Conservation (phyloP, 2,797 vertebrate species). For the Rhadinocentrus ornatus region DNA sequence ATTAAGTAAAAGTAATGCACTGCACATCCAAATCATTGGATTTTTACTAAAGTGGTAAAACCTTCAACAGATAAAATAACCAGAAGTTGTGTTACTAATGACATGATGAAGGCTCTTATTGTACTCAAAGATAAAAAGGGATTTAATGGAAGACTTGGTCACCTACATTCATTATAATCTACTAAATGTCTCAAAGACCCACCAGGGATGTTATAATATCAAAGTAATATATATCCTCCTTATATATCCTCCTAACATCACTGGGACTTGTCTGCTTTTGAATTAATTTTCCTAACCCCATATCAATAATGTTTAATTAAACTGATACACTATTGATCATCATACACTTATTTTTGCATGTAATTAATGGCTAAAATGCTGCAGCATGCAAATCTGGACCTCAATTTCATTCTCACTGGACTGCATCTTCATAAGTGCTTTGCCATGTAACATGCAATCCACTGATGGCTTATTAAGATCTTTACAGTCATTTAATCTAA, state of each 20-base stretch:
- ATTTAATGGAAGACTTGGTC: slow-evolving; percentile 24
- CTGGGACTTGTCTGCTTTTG: slow-evolving; percentile 41
- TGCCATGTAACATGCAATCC: slow-evolving; percentile 80
- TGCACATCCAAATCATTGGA: slow-evolving; percentile 43
- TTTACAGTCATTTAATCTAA: slow-evolving; percentile 83
- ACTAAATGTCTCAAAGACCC: slow-evolving; percentile 28
- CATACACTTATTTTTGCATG: slow-evolving; percentile 55
- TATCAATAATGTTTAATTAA: slow-evolving; percentile 78
- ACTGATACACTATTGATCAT: slow-evolving; percentile 77
- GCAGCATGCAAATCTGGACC: slow-evolving; percentile 75
- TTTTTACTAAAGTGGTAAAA: slow-evolving; percentile 37
- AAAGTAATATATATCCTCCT: slow-evolving; percentile 35
- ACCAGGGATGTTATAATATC: slow-evolving; percentile 32
- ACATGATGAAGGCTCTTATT: slow-evolving; percentile 31
- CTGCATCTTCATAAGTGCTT: slow-evolving; percentile 79
- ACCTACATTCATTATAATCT: slow-evolving; percentile 37
- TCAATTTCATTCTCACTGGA: slow-evolving; percentile 70
- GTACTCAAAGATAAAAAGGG: slow-evolving; percentile 23
- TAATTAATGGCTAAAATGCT: slow-evolving; percentile 77
- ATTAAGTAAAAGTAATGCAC: slow-evolving; percentile 59
- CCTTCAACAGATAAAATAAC: slow-evolving; percentile 22
- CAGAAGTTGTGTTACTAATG: slow-evolving; percentile 18
- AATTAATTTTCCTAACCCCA: slow-evolving; percentile 68
- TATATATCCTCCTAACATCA: slow-evolving; percentile 28
- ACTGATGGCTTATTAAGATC: slow-evolving; percentile 85